These are phyloP conservation scores for Trachurus trachurus DNA, from an alignment of 2,797 vertebrate genomes.

Conservation along the genomic window DNA sequence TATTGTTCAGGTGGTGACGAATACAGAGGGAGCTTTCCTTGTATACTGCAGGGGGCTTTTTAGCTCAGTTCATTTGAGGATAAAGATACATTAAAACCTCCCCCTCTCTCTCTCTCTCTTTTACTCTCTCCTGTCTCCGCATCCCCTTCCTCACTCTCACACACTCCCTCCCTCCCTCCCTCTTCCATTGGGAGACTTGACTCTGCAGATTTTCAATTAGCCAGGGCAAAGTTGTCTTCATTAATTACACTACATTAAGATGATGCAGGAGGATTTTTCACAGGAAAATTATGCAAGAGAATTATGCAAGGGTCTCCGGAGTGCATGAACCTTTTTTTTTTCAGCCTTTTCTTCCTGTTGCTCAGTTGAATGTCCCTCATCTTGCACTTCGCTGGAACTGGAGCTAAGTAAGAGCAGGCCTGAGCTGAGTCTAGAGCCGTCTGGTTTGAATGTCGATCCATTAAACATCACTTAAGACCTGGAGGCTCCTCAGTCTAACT, in stretches of 20 bases:
- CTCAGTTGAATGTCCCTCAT: slow-evolving; percentile 39
- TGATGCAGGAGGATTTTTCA: slow-evolving; percentile 57
- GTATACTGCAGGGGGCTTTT: slow-evolving; percentile 47
- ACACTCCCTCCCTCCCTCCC: background rate
- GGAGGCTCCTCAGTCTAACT: slow-evolving; percentile 4
- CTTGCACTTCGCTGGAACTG: slow-evolving; percentile 58
- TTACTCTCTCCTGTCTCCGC: background rate
- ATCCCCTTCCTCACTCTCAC: background rate
- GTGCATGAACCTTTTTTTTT: slow-evolving; percentile 25
- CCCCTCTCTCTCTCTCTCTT: slow-evolving; percentile 14
- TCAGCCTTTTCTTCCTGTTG: slow-evolving; percentile 41
- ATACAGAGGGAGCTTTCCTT: slow-evolving; percentile 47
- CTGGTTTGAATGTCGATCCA: slow-evolving; percentile 55
- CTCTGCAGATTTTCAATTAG: slow-evolving; percentile 75
- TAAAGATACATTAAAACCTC: slow-evolving; percentile 40
- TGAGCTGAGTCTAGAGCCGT: slow-evolving; percentile 51
- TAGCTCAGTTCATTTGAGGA: slow-evolving; percentile 48
- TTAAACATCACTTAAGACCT: slow-evolving; percentile 59
- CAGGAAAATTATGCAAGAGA: slow-evolving; percentile 51
- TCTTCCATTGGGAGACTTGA: slow-evolving; percentile 60
- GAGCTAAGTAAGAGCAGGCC: slow-evolving; percentile 23
- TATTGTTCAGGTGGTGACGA: slow-evolving; percentile 52
- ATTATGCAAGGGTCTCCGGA: slow-evolving; percentile 47
- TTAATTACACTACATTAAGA: slow-evolving; percentile 74
- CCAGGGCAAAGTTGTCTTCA: slow-evolving; percentile 64